Percentiles rank a stretch among this genome's conserved stretches.
phyloP scores from a whole-genome alignment of 2,888 invertebrate species.

The Candidula unifasciata region DNA sequence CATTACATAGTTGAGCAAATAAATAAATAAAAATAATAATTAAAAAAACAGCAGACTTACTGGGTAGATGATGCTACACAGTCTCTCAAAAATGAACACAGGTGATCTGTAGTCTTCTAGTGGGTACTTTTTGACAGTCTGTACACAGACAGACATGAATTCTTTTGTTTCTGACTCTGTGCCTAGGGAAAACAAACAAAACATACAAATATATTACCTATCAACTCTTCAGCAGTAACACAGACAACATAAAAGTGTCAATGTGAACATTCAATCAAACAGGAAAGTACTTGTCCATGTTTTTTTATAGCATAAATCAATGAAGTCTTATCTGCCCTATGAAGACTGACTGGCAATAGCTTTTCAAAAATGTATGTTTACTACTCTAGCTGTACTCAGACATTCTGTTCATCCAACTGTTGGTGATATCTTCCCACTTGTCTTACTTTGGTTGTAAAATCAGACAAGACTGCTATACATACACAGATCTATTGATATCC shows the following conservation, averaged over 20 bases:
- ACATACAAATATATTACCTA: neutral
- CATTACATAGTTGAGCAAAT: no score
- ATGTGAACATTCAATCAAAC: neutral
- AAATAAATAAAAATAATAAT: no score
- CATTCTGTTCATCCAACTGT: no score
- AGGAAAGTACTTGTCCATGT: neutral
- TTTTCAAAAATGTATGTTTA: no score
- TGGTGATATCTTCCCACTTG: no score
- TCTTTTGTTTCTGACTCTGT: slow-evolving; percentile 96
- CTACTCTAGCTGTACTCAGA: no score
- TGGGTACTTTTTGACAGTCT: slow-evolving; percentile 92
- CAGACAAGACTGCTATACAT: no score
- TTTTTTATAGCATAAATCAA: neutral
- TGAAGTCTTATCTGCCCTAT: no score
- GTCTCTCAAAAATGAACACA: slow-evolving; percentile 96
- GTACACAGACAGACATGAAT: slow-evolving; percentile 97
- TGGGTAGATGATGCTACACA: slow-evolving; percentile 96
- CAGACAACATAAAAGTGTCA: neutral
- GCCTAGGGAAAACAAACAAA: slow-evolving; percentile 79
- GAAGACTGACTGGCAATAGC: no score
- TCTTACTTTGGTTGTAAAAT: no score
- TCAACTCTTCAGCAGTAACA: no score
- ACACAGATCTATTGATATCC: no score
- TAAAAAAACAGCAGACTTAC: slow-evolving; percentile 62
- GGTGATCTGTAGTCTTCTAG: slow-evolving; percentile 95